Evolutionary conservation across 2,888 invertebrate genomes (phyloP), one percentile per base, ranked within the genome.

Genomic region (Microdon myrmicae): DNA sequence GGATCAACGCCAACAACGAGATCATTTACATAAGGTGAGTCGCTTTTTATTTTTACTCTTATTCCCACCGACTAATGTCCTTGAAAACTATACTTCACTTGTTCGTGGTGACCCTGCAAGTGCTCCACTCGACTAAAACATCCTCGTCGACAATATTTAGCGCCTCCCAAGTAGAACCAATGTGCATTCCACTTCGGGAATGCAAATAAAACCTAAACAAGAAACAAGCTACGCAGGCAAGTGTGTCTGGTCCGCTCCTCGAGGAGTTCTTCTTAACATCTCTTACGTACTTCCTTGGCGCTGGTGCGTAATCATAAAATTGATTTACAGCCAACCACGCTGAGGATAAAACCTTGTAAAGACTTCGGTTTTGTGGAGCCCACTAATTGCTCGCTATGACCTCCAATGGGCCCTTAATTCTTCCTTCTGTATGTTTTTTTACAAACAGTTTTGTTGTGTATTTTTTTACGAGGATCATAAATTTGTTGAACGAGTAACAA

Each of bases 11-110:
- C 75, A 87, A 87, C 79, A 88, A 88, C 71, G 84, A 85, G 78
- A 83, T 90, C 78, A 84, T 89, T 74, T 91, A 91, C 81, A 85
- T 89, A 80, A 90, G 90, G 90, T 90, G 77, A 82, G 82, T 79
- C 49, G 7, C 12, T 35, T 51, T 31, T 51, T 4, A 38, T 25
- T 41, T 19, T 34, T 14, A 49, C 16, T 44, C 61, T 68, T 44
- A 32, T 22, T 4, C 3, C 12, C 10, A 32, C 48, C 4, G 12
- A 41, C 19, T 13, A 26, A 59, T 66, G 59, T 59, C 58, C 53
- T 67, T 67, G 59, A 59, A 60, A 58, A 35, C 47, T 64, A 31
- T 10, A 29, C 13, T 38, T 23, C 14, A 20, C 10, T n/a, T n/a
- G n/a, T n/a, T n/a, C n/a, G n/a, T n/a, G n/a, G n/a, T n/a, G n/a